Conservation (phyloP, 2,888 invertebrate genomes). For the Clivina fossor region DNA sequence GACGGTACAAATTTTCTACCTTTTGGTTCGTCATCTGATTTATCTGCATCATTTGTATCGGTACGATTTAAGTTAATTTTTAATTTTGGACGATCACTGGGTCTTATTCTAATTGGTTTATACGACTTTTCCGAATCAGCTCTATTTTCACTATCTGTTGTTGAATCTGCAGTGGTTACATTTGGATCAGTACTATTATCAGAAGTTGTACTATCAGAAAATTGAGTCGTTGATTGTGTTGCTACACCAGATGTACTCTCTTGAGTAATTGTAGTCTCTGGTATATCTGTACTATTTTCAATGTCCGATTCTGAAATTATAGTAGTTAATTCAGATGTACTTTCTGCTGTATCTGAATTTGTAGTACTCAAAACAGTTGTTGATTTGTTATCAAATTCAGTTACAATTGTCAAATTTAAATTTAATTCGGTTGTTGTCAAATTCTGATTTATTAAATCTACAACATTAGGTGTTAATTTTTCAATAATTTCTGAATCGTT, state of each 20-base stretch:
- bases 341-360: conserved; percentile 10
- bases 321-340: conserved; percentile 15
- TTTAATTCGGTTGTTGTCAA: neutral
- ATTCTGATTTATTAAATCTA: no score
- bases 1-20: conserved; percentile 17
- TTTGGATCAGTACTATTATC: neutral
- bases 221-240: conserved; percentile 11
- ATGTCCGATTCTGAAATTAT: conserved; percentile 27
- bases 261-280: conserved; percentile 12
- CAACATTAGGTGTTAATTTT: neutral
- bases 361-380: conserved; percentile 15
- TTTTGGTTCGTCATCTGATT: conserved; percentile 14
- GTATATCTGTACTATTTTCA: conserved; percentile 18
- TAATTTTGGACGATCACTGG: conserved; percentile 27
- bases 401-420: neutral
- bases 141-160: conserved; percentile 5
- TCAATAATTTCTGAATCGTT: conserved; percentile 1
- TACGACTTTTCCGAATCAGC: conserved; percentile 11
- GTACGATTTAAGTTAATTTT: conserved; percentile 24
- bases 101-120: conserved; percentile 25
- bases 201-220: neutral
- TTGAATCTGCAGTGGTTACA: neutral
- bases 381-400: conserved; percentile 13
- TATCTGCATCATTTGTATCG: neutral
- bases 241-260: conserved; percentile 2